phyloP scores from a whole-genome alignment of 2,113 vertebrate species.

The Origma solitaria region DNA sequence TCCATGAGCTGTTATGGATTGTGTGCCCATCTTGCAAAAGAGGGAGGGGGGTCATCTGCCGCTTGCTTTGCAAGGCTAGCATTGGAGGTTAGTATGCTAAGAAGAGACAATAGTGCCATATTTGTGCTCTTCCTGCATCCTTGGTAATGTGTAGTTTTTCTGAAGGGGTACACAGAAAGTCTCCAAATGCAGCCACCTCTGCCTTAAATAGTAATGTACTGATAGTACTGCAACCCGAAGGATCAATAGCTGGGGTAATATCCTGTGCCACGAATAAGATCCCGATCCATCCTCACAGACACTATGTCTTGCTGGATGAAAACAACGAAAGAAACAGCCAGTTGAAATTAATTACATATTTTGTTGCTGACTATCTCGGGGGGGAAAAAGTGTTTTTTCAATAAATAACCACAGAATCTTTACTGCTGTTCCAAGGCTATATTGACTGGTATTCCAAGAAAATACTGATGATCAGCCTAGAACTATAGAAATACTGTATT shows the following conservation, averaged over 20 bases:
- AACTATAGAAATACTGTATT: background rate
- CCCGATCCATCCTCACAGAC: background rate
- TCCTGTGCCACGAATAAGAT: background rate
- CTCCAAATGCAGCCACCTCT: background rate
- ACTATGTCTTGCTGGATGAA: background rate
- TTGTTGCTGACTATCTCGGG: background rate
- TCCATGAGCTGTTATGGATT: background rate
- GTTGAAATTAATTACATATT: background rate
- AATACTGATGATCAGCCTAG: background rate
- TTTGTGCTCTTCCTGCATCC: background rate
- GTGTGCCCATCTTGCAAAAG: background rate
- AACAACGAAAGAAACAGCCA: background rate
- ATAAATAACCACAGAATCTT: background rate
- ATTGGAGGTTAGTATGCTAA: background rate
- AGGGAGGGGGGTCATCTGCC: background rate
- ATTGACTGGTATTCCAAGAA: background rate
- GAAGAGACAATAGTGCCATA: background rate
- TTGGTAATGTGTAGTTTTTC: background rate
- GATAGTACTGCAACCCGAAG: background rate
- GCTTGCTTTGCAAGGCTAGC: background rate
- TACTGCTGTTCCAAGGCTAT: background rate
- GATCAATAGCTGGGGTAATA: background rate
- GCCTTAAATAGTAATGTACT: background rate
- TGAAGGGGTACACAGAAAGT: background rate
- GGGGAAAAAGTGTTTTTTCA: background rate